Evolutionary conservation across 35 echinoderm and acorn worm species (phyloP).

Genomic region (Ophiothrix spiculata): DNA sequence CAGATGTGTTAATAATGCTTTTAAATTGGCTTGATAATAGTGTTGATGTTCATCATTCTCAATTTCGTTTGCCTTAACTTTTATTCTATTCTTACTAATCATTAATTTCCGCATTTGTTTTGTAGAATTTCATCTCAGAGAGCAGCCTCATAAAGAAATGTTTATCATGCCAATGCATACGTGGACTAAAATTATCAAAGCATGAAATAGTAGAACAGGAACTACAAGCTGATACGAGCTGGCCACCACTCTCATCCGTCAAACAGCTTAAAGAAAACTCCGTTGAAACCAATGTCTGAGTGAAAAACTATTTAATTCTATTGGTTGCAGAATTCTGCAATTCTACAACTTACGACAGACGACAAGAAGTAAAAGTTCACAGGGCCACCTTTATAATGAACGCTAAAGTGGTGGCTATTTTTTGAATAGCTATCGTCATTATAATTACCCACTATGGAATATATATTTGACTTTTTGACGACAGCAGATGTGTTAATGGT

Average conservation of each 20-base stretch:
- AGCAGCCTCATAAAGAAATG: conserved; percentile 43
- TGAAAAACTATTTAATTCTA: not conserved
- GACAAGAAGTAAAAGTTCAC: not conserved
- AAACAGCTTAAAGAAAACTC: not conserved
- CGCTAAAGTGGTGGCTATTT: not conserved
- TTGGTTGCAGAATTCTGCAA: not conserved
- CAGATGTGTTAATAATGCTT: too few relatives aligned
- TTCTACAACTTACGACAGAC: not conserved
- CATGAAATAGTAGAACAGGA: conserved; percentile 49
- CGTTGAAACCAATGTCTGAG: conserved; percentile 2
- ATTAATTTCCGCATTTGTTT: not conserved
- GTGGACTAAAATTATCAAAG: conserved; percentile 35
- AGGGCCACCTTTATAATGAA: not conserved
- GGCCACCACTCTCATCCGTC: conserved; percentile 55
- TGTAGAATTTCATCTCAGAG: conserved; percentile 73
- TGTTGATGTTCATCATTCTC: not conserved
- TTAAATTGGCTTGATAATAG: too few relatives aligned
- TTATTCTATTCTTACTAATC: not conserved
- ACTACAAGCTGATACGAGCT: conserved; percentile 54
- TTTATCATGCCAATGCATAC: conserved; percentile 52
- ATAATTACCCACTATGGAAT: not conserved
- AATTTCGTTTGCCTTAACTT: not conserved
- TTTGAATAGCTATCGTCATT: not conserved
- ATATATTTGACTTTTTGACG: not conserved
- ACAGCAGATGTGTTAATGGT: too few relatives aligned